Conservation (phyloP, 2,797 vertebrate genomes). For the Sebastes cheni region DNA sequence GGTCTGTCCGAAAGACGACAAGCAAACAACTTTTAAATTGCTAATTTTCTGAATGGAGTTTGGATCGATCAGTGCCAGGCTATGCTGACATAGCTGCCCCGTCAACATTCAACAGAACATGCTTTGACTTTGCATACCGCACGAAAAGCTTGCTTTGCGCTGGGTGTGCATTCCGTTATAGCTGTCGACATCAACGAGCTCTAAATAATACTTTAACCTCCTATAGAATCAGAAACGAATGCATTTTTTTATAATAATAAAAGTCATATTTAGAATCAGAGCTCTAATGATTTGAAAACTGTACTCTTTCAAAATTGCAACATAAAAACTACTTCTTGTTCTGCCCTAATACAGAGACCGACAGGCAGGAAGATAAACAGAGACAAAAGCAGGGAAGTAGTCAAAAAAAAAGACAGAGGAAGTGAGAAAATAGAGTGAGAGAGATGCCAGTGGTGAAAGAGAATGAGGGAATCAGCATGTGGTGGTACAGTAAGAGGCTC, state of each 20-base stretch:
- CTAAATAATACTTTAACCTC: neutral
- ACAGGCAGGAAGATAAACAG: neutral
- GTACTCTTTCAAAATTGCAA: neutral
- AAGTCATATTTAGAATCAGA: neutral
- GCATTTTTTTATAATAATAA: neutral
- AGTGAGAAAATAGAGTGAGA: conserved; percentile 1
- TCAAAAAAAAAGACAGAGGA: neutral
- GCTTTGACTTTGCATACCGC: no score
- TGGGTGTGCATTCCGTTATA: no score
- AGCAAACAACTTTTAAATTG: no score
- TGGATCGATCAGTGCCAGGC: no score
- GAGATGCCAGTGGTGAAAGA: conserved; percentile 35
- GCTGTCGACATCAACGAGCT: neutral
- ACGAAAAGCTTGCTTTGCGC: no score
- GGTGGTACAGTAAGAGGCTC: conserved; percentile 38
- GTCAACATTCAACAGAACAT: no score
- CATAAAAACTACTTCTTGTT: neutral
- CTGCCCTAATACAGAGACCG: neutral
- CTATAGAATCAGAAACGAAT: neutral
- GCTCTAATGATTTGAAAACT: neutral
- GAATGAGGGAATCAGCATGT: conserved; percentile 36
- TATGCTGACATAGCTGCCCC: no score
- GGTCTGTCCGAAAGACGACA: no score
- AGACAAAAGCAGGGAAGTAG: neutral
- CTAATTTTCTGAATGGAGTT: no score